Conservation (phyloP, 2,113 vertebrate genomes). For the Merops nubicus region DNA sequence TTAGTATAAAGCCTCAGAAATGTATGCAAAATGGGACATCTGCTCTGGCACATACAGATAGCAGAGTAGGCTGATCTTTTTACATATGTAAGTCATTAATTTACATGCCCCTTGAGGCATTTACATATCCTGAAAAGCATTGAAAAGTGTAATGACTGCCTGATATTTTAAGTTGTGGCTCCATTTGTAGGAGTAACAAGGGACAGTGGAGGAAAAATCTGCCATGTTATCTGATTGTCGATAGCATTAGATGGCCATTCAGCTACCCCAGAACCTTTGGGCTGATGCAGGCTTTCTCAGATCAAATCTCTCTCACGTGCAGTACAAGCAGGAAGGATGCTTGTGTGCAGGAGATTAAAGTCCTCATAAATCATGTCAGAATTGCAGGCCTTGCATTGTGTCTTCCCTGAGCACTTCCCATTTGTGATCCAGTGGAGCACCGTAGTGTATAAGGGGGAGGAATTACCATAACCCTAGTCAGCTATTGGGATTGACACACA, state of each 20-base stretch:
- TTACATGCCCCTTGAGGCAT: not conserved
- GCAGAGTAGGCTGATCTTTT: not conserved
- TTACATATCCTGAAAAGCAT: not conserved
- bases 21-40: not conserved
- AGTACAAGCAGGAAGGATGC: not conserved
- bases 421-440: not conserved
- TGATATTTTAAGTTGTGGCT: not conserved
- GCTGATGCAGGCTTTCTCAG: not conserved
- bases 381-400: not conserved
- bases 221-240: not conserved
- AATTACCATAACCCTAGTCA: not conserved
- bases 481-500: not conserved
- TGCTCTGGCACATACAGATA: rapidly evolving
- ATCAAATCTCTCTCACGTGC: not conserved
- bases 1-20: not conserved
- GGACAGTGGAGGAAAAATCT: not conserved
- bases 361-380: not conserved
- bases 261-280: not conserved
- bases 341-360: not conserved
- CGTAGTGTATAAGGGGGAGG: not conserved
- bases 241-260: not conserved
- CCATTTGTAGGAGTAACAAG: not conserved
- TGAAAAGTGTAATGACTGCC: not conserved
- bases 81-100: not conserved
- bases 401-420: not conserved